Conservation (phyloP, 1,140 invertebrate species). For the Tenebrio molitor region DNA sequence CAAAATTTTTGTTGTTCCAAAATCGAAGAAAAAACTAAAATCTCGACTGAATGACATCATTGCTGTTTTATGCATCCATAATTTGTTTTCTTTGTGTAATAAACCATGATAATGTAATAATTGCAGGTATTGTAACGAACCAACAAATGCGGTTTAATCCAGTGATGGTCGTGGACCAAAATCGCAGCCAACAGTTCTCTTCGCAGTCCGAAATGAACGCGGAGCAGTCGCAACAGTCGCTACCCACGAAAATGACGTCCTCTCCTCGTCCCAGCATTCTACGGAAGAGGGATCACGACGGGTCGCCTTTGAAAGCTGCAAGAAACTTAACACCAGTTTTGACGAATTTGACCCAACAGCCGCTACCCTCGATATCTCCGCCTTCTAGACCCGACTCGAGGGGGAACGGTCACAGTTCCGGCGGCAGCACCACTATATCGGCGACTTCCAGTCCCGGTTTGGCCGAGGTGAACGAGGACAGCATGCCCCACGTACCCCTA, state of each 20-base stretch:
- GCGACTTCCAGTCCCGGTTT: constrained; percentile 82
- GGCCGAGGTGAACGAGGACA: constrained; percentile 75
- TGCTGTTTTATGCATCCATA: too few species aligned
- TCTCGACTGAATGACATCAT: too few species aligned
- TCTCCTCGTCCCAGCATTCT: constrained; percentile 65
- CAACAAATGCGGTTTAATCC: constrained; percentile 63
- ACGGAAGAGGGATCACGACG: constrained; percentile 65
- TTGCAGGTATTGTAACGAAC: constrained; percentile 58
- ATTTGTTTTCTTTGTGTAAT: too few species aligned
- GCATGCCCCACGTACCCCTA: constrained; percentile 66
- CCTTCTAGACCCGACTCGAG: constrained; percentile 68
- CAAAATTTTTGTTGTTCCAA: neutral
- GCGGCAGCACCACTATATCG: constrained; percentile 83
- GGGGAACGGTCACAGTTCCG: constrained; percentile 69
- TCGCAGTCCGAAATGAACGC: constrained; percentile 29
- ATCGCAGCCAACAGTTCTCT: constrained; percentile 48
- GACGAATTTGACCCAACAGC: constrained; percentile 57
- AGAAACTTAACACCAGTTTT: constrained; percentile 69
- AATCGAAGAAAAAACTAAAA: too few species aligned
- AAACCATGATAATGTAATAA: too few species aligned
- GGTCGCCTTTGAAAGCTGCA: constrained; percentile 61
- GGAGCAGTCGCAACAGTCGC: constrained; percentile 48
- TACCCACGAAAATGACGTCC: constrained; percentile 60
- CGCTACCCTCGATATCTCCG: constrained; percentile 67
- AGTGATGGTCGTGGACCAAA: constrained; percentile 62